Evolutionary conservation across 2,113 vertebrate genomes (phyloP).

Genomic region (Cettia cetti): DNA sequence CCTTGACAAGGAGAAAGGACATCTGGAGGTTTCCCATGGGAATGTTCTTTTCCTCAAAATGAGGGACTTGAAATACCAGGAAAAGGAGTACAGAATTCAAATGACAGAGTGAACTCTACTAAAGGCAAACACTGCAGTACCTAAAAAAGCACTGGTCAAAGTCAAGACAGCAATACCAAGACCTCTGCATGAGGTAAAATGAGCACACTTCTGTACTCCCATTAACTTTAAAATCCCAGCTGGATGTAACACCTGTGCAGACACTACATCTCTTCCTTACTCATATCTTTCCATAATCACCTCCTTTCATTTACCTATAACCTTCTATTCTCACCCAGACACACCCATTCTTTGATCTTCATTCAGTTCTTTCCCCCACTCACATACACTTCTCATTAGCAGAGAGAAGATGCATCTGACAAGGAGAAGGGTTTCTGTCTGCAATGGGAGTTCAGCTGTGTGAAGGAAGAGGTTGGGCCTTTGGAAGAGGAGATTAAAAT

Average conservation of each 20-base stretch:
- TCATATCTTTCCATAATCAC: constrained; percentile 40
- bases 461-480: background rate
- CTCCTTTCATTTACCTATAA: constrained; percentile 57
- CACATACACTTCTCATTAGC: constrained; percentile 10
- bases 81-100: background rate
- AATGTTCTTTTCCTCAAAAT: background rate
- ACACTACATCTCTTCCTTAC: background rate
- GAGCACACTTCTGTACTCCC: background rate
- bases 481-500: constrained; percentile 3
- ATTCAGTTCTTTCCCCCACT: constrained; percentile 42
- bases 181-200: background rate
- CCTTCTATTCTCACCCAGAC: constrained; percentile 48
- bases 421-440: background rate
- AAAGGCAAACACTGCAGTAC: background rate
- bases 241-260: constrained; percentile 18
- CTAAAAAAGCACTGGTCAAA: background rate
- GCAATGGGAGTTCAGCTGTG: background rate
- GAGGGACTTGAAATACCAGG: background rate
- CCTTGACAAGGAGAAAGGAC: background rate
- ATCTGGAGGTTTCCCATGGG: background rate
- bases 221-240: background rate
- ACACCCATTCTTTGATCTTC: constrained; percentile 58
- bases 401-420: background rate
- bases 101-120: background rate
- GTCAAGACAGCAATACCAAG: background rate